Evolutionary conservation across 2,797 vertebrate species (phyloP).

Genomic region (Propithecus perrieri): DNA sequence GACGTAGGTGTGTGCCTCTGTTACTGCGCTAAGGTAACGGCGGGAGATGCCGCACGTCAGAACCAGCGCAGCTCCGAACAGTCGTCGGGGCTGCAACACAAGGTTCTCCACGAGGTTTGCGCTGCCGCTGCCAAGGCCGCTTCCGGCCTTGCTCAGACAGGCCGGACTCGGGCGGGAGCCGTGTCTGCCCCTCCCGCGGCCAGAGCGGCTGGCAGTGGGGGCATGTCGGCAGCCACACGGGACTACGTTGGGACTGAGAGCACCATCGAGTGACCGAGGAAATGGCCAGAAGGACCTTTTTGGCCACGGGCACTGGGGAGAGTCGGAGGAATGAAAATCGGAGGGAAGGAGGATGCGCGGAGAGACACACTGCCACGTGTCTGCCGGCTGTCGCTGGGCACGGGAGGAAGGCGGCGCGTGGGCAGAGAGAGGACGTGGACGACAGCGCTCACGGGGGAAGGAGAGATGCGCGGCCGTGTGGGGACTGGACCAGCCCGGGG

Average conservation of each 20-base stretch:
- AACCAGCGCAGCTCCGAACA: fast-evolving
- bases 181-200: neutral
- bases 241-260: neutral
- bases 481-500: neutral
- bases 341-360: neutral
- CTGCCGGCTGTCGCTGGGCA: constrained; percentile 30
- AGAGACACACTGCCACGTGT: neutral
- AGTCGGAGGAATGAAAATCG: neutral
- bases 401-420: neutral
- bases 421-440: neutral
- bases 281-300: neutral
- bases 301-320: neutral
- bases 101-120: neutral
- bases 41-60: fast-evolving
- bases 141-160: neutral
- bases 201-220: neutral
- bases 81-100: neutral
- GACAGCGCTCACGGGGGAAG: neutral
- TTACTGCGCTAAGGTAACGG: neutral
- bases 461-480: fast-evolving
- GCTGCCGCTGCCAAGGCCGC: neutral
- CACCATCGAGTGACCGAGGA: neutral
- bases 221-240: fast-evolving
- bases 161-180: neutral
- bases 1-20: neutral